phyloP scores from a whole-genome alignment of 2,113 vertebrate species.

The Alosa alosa region DNA sequence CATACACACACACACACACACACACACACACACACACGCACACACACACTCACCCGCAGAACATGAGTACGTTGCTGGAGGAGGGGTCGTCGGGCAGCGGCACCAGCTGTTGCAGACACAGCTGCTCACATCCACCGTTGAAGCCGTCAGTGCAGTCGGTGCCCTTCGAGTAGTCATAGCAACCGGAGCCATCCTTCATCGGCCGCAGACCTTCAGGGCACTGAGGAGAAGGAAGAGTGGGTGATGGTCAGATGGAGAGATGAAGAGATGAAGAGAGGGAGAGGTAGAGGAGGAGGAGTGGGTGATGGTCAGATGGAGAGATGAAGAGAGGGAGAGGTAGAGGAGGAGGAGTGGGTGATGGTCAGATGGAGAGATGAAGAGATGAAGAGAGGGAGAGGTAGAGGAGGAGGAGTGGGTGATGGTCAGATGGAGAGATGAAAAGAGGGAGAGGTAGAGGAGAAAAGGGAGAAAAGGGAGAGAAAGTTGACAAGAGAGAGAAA shows the following conservation, averaged over 20 bases:
- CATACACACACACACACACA: background rate
- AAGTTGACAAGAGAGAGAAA: too few relatives aligned
- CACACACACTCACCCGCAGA: constrained; percentile 88
- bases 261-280: background rate
- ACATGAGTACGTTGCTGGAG: constrained; percentile 96
- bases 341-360: background rate
- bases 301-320: constrained; percentile 13
- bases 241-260: background rate
- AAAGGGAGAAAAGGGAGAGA: background rate
- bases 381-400: too few relatives aligned
- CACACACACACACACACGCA: background rate
- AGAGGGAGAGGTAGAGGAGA: background rate
- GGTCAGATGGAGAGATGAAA: background rate
- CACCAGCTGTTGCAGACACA: constrained; percentile 93
- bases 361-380: too few relatives aligned
- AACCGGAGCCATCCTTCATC: constrained; percentile 97
- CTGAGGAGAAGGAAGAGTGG: constrained; percentile 59
- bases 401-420: background rate
- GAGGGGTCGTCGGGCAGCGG: constrained; percentile 83
- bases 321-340: constrained; percentile 14
- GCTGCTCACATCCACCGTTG: constrained; percentile 95
- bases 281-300: background rate
- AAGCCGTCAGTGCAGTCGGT: constrained; percentile 97
- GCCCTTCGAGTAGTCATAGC: constrained; percentile 94
- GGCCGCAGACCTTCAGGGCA: constrained; percentile 91